Evolutionary conservation across 2,888 invertebrate genomes (phyloP).

Genomic region (Dermolepida albohirtum): DNA sequence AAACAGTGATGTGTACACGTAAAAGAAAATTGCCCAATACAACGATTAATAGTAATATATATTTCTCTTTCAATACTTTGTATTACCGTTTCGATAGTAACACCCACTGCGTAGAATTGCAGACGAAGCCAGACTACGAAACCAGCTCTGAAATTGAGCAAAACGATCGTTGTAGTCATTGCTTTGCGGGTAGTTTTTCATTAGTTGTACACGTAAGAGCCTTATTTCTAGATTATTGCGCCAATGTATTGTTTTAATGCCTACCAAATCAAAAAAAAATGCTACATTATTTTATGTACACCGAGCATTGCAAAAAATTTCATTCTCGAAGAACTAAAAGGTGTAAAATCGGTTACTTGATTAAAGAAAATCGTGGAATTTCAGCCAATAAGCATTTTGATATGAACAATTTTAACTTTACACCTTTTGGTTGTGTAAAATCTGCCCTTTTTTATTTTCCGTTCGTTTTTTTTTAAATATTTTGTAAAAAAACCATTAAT

Average conservation of each 20-base stretch:
- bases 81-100: too few species aligned
- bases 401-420: conserved; percentile 3
- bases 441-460: conserved; percentile 1
- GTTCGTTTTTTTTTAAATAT: conserved; percentile 14
- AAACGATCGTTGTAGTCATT: too few species aligned
- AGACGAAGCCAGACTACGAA: too few species aligned
- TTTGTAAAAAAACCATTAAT: conserved; percentile 39
- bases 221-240: conserved; percentile 34
- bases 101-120: too few species aligned
- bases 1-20: too few species aligned
- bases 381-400: neutral
- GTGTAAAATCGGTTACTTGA: conserved; percentile 12
- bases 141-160: too few species aligned
- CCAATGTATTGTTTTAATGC: conserved; percentile 53
- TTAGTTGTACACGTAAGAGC: too few species aligned
- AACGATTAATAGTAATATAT: too few species aligned
- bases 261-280: conserved; percentile 57
- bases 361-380: neutral
- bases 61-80: too few species aligned
- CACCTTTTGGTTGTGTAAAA: conserved; percentile 13
- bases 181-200: too few species aligned
- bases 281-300: conserved; percentile 53
- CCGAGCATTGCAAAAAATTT: conserved; percentile 32
- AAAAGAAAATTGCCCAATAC: too few species aligned
- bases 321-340: conserved; percentile 29